Evolutionary conservation across 2,113 vertebrate genomes (phyloP).

Genomic region (Kryptolebias marmoratus): DNA sequence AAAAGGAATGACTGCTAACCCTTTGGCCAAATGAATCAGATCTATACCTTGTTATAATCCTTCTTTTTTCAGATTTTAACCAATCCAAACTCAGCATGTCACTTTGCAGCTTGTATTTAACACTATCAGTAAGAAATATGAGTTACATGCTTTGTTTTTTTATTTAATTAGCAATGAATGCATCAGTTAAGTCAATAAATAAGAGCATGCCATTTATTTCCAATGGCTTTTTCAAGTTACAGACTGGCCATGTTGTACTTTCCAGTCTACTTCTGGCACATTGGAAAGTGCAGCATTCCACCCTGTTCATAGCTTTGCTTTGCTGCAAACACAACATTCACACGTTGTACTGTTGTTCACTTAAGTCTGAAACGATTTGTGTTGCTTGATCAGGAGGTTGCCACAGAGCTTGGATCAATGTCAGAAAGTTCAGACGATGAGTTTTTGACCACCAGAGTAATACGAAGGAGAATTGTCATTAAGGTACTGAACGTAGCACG

Average conservation of each 20-base stretch:
- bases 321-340: slow-evolving; percentile 31
- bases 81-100: slow-evolving; percentile 64
- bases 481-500: slow-evolving; percentile 84
- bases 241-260: slow-evolving; percentile 57
- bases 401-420: slow-evolving; percentile 85
- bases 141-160: neutral
- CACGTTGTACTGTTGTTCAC: slow-evolving; percentile 1
- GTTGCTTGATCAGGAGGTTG: slow-evolving; percentile 86
- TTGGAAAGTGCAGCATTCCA: slow-evolving; percentile 60
- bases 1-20: slow-evolving; percentile 66
- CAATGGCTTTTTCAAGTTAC: slow-evolving; percentile 16
- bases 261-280: slow-evolving; percentile 28
- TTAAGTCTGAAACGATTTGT: slow-evolving; percentile 71
- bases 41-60: slow-evolving; percentile 30
- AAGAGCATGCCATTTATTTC: slow-evolving; percentile 54
- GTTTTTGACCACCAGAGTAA: slow-evolving; percentile 89
- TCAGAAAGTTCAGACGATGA: slow-evolving; percentile 91
- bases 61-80: slow-evolving; percentile 45
- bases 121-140: slow-evolving; percentile 15
- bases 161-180: neutral
- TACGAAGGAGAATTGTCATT: slow-evolving; percentile 91
- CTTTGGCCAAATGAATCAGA: slow-evolving; percentile 49
- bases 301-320: slow-evolving; percentile 51
- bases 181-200: neutral
- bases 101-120: slow-evolving; percentile 36